Conservation (phyloP, 2,797 vertebrate species). For the Lutjanus argentimaculatus region DNA sequence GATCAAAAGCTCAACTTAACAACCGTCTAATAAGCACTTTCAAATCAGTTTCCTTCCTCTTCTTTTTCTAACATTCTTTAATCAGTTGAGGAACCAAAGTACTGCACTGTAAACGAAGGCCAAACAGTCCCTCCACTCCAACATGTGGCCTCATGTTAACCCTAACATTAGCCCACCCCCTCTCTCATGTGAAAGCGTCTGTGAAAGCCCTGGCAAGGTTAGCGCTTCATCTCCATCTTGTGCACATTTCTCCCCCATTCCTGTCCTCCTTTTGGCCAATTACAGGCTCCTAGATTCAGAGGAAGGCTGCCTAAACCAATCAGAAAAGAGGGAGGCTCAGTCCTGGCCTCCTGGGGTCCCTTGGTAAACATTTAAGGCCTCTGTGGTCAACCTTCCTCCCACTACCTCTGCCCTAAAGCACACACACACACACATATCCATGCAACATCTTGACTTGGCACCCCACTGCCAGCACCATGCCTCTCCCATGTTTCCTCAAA, state of each 20-base stretch:
- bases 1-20: conserved; percentile 11
- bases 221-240: conserved; percentile 50
- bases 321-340: conserved; percentile 75
- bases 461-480: conserved; percentile 52
- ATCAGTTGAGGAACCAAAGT: conserved; percentile 22
- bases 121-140: conserved; percentile 26
- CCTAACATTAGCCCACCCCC: conserved; percentile 32
- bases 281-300: conserved; percentile 38
- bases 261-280: conserved; percentile 59
- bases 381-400: conserved; percentile 68
- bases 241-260: conserved; percentile 54
- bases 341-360: conserved; percentile 65
- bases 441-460: conserved; percentile 50
- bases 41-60: neutral
- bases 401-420: conserved; percentile 67
- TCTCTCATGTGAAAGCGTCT: conserved; percentile 45
- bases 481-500: conserved; percentile 57
- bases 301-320: conserved; percentile 74
- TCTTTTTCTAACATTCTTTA: conserved; percentile 41
- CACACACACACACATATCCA: conserved; percentile 8
- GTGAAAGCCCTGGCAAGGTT: conserved; percentile 46
- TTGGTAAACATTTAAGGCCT: conserved; percentile 78
- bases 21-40: conserved; percentile 10
- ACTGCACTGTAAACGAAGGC: neutral
- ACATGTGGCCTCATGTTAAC: conserved; percentile 67